phyloP scores from a whole-genome alignment of 2,113 vertebrate species.

The Ptilonorhynchus violaceus region DNA sequence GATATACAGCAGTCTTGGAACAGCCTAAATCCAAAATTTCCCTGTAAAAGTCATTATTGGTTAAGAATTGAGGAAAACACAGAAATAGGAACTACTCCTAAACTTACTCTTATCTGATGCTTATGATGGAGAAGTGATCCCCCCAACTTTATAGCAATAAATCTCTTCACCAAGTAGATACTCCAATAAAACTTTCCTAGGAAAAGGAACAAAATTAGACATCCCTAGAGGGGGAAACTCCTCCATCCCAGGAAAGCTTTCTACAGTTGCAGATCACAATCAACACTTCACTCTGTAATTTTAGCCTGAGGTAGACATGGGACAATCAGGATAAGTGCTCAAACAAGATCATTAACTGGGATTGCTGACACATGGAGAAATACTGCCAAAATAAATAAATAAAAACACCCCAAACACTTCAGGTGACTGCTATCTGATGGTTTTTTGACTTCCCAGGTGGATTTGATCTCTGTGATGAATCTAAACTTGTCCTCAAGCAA shows the following conservation, averaged over 20 bases:
- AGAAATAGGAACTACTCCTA: background rate
- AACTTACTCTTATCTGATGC: background rate
- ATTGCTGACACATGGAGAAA: background rate
- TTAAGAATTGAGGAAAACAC: background rate
- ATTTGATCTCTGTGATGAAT: background rate
- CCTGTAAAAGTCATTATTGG: fast-evolving
- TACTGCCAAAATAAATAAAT: background rate
- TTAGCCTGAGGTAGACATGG: background rate
- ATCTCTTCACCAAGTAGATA: fast-evolving
- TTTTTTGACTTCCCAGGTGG: background rate
- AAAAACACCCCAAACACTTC: fast-evolving
- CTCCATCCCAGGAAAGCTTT: background rate
- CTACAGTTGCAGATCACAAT: background rate
- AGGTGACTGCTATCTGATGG: background rate
- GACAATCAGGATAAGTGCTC: background rate
- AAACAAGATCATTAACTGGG: background rate
- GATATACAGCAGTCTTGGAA: background rate
- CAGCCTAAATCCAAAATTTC: background rate
- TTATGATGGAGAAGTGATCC: background rate
- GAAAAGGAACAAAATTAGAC: background rate
- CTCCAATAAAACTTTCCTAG: background rate
- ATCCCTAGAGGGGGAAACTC: background rate
- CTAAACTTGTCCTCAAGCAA: background rate
- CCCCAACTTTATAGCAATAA: background rate
- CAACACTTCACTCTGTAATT: background rate